phyloP scores from a whole-genome alignment of 2,888 invertebrate genomes.

The Neocrepidodera transversa region DNA sequence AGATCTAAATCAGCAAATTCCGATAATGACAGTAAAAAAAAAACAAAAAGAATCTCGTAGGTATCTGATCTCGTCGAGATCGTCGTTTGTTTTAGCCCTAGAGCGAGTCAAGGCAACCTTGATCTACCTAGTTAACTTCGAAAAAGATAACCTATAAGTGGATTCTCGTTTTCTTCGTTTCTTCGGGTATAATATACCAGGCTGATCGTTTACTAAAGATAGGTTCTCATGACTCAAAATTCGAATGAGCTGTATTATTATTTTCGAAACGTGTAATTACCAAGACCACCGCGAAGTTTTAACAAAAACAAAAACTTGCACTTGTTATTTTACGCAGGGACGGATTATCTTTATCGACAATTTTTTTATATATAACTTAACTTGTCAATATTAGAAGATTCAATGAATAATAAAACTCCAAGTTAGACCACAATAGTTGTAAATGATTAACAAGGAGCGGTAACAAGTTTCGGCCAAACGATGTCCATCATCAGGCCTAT shows the following conservation, averaged over 20 bases:
- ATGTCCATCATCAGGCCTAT: too few species aligned
- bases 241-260: constrained; percentile 57
- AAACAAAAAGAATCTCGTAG: neutral
- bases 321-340: constrained; percentile 4
- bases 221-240: constrained; percentile 59
- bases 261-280: constrained; percentile 59
- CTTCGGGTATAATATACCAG: constrained; percentile 12
- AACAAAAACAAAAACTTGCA: constrained; percentile 48
- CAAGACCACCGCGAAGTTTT: constrained; percentile 58
- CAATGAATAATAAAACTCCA: too few species aligned
- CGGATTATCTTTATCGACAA: neutral
- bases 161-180: constrained; percentile 48
- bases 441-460: too few species aligned
- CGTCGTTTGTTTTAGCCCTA: neutral
- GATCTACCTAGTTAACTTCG: constrained; percentile 22
- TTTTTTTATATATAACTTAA: too few species aligned
- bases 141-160: constrained; percentile 44
- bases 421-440: too few species aligned
- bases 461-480: too few species aligned
- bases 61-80: neutral
- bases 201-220: constrained; percentile 56
- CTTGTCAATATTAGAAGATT: too few species aligned
- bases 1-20: neutral
- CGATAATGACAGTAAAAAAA: neutral
- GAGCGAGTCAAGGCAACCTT: constrained; percentile 20